A percentile compares a stretch with the other conserved stretches of the same genome.
Conservation (phyloP, 2,113 vertebrate genomes). For the Datnioides undecimradiatus region DNA sequence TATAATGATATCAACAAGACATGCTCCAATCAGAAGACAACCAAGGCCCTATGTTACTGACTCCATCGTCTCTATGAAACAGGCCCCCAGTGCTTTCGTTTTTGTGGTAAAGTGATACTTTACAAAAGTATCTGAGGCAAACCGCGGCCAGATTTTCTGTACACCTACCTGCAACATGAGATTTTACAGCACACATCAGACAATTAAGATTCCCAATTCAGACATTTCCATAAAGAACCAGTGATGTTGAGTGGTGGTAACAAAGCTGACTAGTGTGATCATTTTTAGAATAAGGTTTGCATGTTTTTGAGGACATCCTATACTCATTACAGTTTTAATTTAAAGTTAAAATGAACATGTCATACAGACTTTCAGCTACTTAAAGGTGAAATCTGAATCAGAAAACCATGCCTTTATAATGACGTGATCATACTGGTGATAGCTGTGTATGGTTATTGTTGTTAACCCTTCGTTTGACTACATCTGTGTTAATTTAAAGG, state of each 20-base stretch:
- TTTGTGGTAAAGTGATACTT: slow-evolving; percentile 58
- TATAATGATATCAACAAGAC: slow-evolving; percentile 73
- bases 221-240: slow-evolving; percentile 38
- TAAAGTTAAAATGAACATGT: neutral
- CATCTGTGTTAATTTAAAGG: neutral
- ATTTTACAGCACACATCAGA: slow-evolving; percentile 31
- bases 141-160: slow-evolving; percentile 34
- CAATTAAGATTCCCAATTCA: slow-evolving; percentile 3
- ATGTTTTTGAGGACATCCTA: neutral
- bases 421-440: neutral
- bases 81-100: slow-evolving; percentile 36
- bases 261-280: neutral
- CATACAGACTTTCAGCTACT: neutral
- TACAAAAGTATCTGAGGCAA: slow-evolving; percentile 39
- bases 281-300: slow-evolving; percentile 12
- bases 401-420: neutral
- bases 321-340: neutral
- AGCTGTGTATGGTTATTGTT: neutral
- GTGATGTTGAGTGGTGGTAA: slow-evolving; percentile 10
- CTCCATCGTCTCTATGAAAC: slow-evolving; percentile 44
- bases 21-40: slow-evolving; percentile 69
- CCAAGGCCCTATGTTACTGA: slow-evolving; percentile 63
- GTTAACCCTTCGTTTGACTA: neutral
- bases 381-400: neutral
- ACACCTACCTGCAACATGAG: slow-evolving; percentile 49